Percentiles rank a stretch among this genome's conserved stretches.
phyloP scores from a whole-genome alignment of 2,888 invertebrate genomes.

The Oligia fasciuncula region DNA sequence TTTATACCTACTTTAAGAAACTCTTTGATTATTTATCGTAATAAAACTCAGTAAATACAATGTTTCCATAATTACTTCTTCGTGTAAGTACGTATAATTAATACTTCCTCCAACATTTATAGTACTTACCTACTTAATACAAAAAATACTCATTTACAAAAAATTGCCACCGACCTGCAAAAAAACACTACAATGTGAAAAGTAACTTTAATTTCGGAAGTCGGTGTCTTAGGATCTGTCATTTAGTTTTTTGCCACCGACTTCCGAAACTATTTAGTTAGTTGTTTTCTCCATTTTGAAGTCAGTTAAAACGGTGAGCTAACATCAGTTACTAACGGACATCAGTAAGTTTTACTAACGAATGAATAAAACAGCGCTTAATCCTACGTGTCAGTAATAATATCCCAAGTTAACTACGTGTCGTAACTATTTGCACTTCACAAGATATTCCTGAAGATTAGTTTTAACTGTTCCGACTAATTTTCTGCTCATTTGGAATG shows the following conservation, averaged over 20 bases:
- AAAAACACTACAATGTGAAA: no score
- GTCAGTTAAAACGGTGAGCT: neutral
- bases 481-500: slow-evolving; percentile 16
- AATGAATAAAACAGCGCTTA: neutral
- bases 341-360: neutral
- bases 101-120: slow-evolving; percentile 3
- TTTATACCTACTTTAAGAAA: neutral
- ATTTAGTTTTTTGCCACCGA: no score
- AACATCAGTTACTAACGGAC: neutral
- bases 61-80: neutral
- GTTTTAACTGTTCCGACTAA: slow-evolving; percentile 19
- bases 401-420: slow-evolving; percentile 18
- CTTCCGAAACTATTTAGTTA: no score
- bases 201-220: no score
- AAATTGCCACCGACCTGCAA: neutral
- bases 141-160: neutral
- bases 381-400: slow-evolving; percentile 22
- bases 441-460: slow-evolving; percentile 25
- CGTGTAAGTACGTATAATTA: neutral
- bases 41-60: neutral
- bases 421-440: slow-evolving; percentile 32
- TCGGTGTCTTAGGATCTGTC: no score
- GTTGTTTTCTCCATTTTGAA: neutral
- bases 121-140: neutral
- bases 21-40: no score